Percentiles rank a stretch among this genome's conserved stretches.
Evolutionary conservation across 1,140 invertebrate species (phyloP).

Genomic region (Heliconius congener): DNA sequence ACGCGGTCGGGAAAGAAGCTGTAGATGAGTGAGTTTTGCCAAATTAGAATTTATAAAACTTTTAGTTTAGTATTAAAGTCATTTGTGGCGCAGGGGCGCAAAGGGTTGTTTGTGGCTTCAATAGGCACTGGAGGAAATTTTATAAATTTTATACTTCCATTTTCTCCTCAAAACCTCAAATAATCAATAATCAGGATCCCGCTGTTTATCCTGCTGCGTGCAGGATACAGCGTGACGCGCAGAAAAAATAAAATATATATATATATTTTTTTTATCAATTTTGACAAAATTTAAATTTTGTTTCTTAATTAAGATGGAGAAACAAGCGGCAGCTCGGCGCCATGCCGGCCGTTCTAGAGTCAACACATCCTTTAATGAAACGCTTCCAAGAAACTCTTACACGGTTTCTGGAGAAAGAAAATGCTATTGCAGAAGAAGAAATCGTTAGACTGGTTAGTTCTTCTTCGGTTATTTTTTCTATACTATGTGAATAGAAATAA

Average conservation of each 20-base stretch:
- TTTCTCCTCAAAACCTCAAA: no score
- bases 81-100: no score
- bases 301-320: slow-evolving; percentile 55
- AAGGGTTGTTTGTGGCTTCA: no score
- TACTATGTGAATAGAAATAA: neutral
- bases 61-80: no score
- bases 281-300: neutral
- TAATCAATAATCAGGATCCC: no score
- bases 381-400: slow-evolving; percentile 73
- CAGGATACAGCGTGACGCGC: no score
- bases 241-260: no score
- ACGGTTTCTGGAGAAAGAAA: slow-evolving; percentile 72
- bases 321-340: slow-evolving; percentile 54
- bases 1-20: slow-evolving; percentile 55
- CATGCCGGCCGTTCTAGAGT: slow-evolving; percentile 72
- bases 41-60: no score
- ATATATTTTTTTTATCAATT: no score
- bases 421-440: slow-evolving; percentile 68
- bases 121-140: no score
- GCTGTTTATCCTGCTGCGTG: no score
- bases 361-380: slow-evolving; percentile 77
- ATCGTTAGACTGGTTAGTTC: slow-evolving; percentile 66
- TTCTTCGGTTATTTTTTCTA: neutral
- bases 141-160: no score
- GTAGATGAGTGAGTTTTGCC: slow-evolving; percentile 55